Evolutionary conservation across 1,140 invertebrate genomes (phyloP).

Genomic region (Orius laevigatus): DNA sequence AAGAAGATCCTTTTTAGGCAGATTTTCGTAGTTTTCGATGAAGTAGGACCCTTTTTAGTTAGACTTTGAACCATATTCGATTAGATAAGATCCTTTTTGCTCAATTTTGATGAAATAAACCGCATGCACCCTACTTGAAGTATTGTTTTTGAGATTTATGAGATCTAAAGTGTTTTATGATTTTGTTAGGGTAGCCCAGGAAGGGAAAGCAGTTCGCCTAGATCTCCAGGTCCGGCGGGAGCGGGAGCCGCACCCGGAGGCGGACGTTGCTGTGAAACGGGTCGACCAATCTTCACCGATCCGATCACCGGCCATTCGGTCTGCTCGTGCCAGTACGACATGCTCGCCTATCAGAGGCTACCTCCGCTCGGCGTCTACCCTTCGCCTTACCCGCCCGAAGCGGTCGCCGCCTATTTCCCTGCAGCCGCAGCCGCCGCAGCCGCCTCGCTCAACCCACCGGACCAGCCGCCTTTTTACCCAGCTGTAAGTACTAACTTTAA

Average conservation of each 20-base stretch:
- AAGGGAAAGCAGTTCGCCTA: conserved; percentile 8
- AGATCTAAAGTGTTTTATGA: too few species aligned
- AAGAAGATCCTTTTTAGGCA: too few species aligned
- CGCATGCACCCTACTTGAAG: too few species aligned
- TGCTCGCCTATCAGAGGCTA: conserved; percentile 39
- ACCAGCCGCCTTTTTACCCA: conserved; percentile 66
- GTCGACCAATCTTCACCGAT: conserved; percentile 77
- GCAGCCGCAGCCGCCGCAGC: conserved; percentile 39
- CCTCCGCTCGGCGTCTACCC: conserved; percentile 64
- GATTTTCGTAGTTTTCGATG: too few species aligned
- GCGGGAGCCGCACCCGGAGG: conserved; percentile 31
- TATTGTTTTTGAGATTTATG: too few species aligned
- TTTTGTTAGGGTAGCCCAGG: conserved; percentile 9
- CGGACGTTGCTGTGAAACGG: conserved; percentile 75
- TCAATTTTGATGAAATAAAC: too few species aligned
- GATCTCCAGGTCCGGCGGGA: conserved; percentile 22
- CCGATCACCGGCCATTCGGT: conserved; percentile 81
- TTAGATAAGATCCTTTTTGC: too few species aligned
- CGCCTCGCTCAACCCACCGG: conserved; percentile 22
- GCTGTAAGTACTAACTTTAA: conserved; percentile 42
- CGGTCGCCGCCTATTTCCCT: conserved; percentile 66
- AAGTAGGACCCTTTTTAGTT: too few species aligned
- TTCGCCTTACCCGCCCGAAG: conserved; percentile 34
- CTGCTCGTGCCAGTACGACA: conserved; percentile 69
- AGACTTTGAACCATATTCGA: too few species aligned